Conservation (phyloP, 2,888 invertebrate genomes). For the Agrotis exclamationis region DNA sequence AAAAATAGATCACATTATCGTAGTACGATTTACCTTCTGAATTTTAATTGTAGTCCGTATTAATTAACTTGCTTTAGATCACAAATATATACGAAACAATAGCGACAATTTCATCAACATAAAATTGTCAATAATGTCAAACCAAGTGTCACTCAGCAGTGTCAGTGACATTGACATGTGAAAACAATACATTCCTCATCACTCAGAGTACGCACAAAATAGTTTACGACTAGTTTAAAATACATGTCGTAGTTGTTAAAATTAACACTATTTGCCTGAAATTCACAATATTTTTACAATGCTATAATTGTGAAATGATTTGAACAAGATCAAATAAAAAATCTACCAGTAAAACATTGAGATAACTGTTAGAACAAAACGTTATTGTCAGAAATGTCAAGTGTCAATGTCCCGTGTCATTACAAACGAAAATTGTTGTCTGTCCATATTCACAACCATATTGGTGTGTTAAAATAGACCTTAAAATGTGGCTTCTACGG, state of each 20-base stretch:
- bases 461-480: constrained; percentile 22
- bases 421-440: constrained; percentile 23
- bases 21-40: too few relatives aligned
- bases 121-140: constrained; percentile 6
- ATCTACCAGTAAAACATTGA: too few relatives aligned
- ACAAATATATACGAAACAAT: constrained; percentile 13
- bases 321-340: background rate
- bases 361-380: constrained; percentile 1
- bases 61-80: too few relatives aligned
- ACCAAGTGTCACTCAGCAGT: background rate
- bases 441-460: too few relatives aligned
- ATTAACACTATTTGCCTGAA: background rate
- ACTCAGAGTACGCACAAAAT: background rate
- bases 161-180: background rate
- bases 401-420: constrained; percentile 37
- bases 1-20: constrained; percentile 13
- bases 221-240: background rate
- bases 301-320: background rate
- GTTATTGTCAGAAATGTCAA: constrained; percentile 13
- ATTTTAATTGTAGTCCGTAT: background rate
- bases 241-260: background rate
- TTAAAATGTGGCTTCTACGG: accelerated
- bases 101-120: background rate
- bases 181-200: background rate
- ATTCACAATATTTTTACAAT: background rate